Conservation (phyloP, 2,113 vertebrate genomes). For the Chionodraco myersi region DNA sequence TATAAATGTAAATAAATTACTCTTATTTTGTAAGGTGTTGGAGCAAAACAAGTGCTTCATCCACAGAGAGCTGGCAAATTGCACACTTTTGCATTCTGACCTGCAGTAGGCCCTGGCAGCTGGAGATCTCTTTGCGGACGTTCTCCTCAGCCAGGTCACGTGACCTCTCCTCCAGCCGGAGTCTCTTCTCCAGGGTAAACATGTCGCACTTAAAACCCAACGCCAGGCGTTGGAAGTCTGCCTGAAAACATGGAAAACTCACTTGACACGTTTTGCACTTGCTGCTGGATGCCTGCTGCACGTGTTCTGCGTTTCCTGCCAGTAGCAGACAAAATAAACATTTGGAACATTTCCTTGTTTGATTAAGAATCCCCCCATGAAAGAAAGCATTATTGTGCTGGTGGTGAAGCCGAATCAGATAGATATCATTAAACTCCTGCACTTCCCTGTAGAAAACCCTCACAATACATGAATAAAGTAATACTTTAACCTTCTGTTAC, state of each 20-base stretch:
- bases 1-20: too few relatives aligned
- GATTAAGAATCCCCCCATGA: background rate
- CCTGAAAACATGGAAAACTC: conserved; percentile 73
- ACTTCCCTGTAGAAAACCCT: background rate
- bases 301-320: background rate
- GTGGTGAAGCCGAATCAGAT: background rate
- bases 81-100: conserved; percentile 67
- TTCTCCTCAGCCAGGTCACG: conserved; percentile 96
- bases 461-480: background rate
- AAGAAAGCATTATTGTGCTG: background rate
- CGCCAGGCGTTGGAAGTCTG: conserved; percentile 94
- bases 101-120: conserved; percentile 91
- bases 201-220: conserved; percentile 96
- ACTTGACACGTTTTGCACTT: background rate
- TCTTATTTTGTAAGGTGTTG: too few relatives aligned
- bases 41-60: background rate
- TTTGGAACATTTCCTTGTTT: conserved; percentile 18
- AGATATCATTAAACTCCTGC: background rate
- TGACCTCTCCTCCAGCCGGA: conserved; percentile 93
- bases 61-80: background rate
- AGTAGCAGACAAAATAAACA: background rate
- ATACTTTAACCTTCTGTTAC: background rate
- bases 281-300: background rate
- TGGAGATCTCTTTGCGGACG: conserved; percentile 90
- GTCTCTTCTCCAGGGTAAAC: conserved; percentile 96